Evolutionary conservation across 64 coral and sea anemone species (phyloP), one percentile per base, ranked within the genome.

Genomic region (Montipora cactus): DNA sequence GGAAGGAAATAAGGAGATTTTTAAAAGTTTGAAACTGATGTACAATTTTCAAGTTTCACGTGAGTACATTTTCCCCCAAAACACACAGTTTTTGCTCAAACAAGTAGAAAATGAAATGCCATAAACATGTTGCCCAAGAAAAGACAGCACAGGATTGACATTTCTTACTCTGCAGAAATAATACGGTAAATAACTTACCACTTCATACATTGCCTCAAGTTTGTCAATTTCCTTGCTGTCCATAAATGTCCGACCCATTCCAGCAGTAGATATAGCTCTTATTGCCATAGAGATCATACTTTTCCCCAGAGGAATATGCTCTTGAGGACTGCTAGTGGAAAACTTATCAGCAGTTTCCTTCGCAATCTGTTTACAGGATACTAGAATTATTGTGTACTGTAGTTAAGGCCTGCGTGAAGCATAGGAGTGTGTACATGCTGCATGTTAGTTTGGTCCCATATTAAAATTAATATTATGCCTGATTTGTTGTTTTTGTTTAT

Each of bases 311-410:
- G 58, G 58, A 82, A 82, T 4, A 86, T 86, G 82, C 20, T 86
- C 82, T 71, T 86, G 37, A 71, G 46, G 16, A 86, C 82, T 50
- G 20, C 66, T 48, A 0, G 18, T 69, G 8, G 82, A 66, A 71
- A 86, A 72, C 6, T 49, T 70, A 37, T 73, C 66, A 2, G 82
- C 82, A 19, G 82, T 72, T 70, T 86, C 82, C 49, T 86, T 86
- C 8, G 82, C 82, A 86, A 86, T 71, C 82, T 86, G 44, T 68
- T 22, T 49, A 5, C 0, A 70, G 50, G 28, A 69, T 19, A 7
- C 0, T 16, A 64, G 9, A 64, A 11, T 64, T 64, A 8, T 57
- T 37, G 37, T 37, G 37, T 37, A 37, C 37, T 37, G 37, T 37
- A 37, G 37, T 37, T 37, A 37, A 37, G 37, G 37, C 2, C 37